A percentile compares a stretch with the other conserved stretches of the same genome.
Conservation (phyloP, 2,888 invertebrate species). For the Dasypogon diadema region DNA sequence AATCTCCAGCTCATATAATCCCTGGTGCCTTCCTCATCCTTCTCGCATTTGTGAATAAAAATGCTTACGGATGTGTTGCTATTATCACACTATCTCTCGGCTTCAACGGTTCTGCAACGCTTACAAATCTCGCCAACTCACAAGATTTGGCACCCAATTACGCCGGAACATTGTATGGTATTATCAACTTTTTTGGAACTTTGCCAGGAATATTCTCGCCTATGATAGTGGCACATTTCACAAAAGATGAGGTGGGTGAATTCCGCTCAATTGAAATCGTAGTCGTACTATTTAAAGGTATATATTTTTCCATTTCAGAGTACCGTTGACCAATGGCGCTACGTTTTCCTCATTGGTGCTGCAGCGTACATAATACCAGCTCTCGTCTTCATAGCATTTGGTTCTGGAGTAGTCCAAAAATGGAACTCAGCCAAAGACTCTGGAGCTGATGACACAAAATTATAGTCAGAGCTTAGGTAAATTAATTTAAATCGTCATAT, state of each 20-base stretch:
- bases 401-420: constrained; percentile 77
- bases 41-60: constrained; percentile 74
- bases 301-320: constrained; percentile 71
- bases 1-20: constrained; percentile 73
- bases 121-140: constrained; percentile 74
- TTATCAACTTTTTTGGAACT: constrained; percentile 80
- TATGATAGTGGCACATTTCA: constrained; percentile 75
- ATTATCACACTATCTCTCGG: constrained; percentile 79
- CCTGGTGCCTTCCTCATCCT: constrained; percentile 71
- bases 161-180: constrained; percentile 79
- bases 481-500: no score
- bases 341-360: constrained; percentile 80
- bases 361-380: constrained; percentile 78
- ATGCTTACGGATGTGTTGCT: constrained; percentile 74
- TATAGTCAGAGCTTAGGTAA: no score
- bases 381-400: constrained; percentile 77
- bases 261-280: no score
- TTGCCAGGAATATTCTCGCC: constrained; percentile 80
- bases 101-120: constrained; percentile 74
- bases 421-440: constrained; percentile 71
- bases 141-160: constrained; percentile 82
- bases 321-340: constrained; percentile 81
- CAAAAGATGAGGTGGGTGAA: constrained; percentile 67
- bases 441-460: not conserved
- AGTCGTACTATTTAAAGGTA: no score